phyloP scores from a whole-genome alignment of 1,140 invertebrate genomes.

The Oscheius sp. region DNA sequence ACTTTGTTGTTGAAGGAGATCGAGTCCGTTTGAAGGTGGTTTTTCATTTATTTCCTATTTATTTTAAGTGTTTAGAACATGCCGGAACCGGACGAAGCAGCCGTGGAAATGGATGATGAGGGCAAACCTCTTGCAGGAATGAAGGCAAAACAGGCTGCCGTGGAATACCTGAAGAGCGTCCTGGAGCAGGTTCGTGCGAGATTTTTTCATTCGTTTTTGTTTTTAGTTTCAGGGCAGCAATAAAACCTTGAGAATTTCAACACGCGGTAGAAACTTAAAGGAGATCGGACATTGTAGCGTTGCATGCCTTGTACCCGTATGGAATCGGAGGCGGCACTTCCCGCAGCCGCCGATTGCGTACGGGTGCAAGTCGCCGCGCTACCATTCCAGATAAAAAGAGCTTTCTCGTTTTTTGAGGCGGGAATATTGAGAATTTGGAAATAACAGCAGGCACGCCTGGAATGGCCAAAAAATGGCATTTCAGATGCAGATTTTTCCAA shows the following conservation, averaged over 20 bases:
- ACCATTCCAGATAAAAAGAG: no score
- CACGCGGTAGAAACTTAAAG: no score
- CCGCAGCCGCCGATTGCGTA: no score
- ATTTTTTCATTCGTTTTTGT: constrained; percentile 4
- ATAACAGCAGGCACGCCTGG: no score
- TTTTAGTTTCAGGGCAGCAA: constrained; percentile 1
- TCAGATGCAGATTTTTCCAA: no score
- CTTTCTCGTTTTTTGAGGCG: no score
- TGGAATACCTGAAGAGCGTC: constrained; percentile 58
- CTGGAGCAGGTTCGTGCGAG: constrained; percentile 47
- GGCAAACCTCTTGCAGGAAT: constrained; percentile 57
- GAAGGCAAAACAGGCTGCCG: constrained; percentile 60
- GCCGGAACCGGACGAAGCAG: constrained; percentile 64
- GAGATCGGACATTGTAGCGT: no score
- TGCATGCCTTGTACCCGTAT: not conserved
- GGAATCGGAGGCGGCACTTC: no score
- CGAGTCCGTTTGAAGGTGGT: constrained; percentile 69
- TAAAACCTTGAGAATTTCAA: not conserved
- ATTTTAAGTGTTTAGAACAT: constrained; percentile 51
- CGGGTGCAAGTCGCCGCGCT: no score
- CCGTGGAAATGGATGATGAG: constrained; percentile 58
- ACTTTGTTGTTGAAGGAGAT: constrained; percentile 82
- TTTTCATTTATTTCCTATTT: not conserved
- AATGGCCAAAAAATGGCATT: no score
- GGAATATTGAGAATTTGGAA: no score